Percentiles rank a stretch among this genome's conserved stretches.
Evolutionary conservation across 2,888 invertebrate species (phyloP).

Genomic region (Sarcophaga variegata): DNA sequence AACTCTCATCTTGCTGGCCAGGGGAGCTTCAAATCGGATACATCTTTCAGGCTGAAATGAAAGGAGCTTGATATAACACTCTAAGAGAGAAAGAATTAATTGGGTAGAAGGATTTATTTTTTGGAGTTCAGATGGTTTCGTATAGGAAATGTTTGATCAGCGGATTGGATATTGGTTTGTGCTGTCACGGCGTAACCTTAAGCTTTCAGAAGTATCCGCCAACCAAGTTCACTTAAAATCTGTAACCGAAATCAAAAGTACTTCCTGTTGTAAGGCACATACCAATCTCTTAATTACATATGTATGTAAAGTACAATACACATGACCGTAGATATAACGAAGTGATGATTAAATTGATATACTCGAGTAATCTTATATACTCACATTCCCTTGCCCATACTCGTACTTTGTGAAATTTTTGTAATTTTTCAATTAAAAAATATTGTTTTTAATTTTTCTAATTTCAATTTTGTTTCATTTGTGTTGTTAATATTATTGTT

Average conservation of each 20-base stretch:
- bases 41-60: too few relatives aligned
- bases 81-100: too few relatives aligned
- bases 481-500: too few relatives aligned
- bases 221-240: not conserved
- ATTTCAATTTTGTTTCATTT: slow-evolving; percentile 8
- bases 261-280: not conserved
- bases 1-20: too few relatives aligned
- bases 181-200: too few relatives aligned
- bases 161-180: too few relatives aligned
- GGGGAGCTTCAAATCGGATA: too few relatives aligned
- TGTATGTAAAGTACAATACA: not conserved
- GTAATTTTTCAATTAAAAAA: slow-evolving; percentile 59
- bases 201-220: too few relatives aligned
- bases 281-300: not conserved
- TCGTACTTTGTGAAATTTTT: slow-evolving; percentile 57
- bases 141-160: too few relatives aligned
- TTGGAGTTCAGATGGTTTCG: too few relatives aligned
- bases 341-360: slow-evolving; percentile 66
- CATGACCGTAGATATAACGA: slow-evolving; percentile 7
- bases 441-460: slow-evolving; percentile 42
- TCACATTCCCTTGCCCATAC: not conserved
- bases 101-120: too few relatives aligned
- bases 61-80: too few relatives aligned
- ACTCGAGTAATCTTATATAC: not conserved
- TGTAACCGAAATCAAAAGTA: slow-evolving; percentile 9